A percentile compares a stretch with the other conserved stretches of the same genome.
Evolutionary conservation across 2,888 invertebrate genomes (phyloP).

Genomic region (Diloba caeruleocephala): DNA sequence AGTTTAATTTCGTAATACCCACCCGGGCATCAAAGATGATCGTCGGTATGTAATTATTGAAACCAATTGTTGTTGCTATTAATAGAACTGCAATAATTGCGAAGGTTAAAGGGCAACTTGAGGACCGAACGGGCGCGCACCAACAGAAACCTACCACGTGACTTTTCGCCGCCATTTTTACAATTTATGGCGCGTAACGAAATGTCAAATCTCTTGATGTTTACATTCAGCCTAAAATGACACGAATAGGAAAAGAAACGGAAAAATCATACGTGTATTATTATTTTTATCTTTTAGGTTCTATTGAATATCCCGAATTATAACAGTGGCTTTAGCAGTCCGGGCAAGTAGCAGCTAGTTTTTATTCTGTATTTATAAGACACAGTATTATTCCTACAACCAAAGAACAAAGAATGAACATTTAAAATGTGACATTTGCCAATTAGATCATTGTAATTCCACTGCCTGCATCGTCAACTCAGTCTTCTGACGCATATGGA

Average conservation of each 20-base stretch:
- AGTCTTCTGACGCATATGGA: conserved; percentile 17
- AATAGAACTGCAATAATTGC: conserved; percentile 78
- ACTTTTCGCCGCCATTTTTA: conserved; percentile 57
- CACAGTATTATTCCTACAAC: not conserved
- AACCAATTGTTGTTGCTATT: conserved; percentile 81
- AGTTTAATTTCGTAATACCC: conserved; percentile 50
- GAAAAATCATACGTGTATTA: not conserved
- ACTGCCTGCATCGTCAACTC: not conserved
- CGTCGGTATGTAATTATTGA: conserved; percentile 69
- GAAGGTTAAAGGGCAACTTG: conserved; percentile 82
- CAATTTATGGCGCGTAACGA: conserved; percentile 60
- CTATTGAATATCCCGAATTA: no score
- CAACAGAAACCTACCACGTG: conserved; percentile 65
- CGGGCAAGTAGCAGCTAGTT: no score
- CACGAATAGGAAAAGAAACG: not conserved
- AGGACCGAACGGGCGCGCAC: conserved; percentile 67
- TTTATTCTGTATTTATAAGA: no score
- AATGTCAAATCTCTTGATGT: conserved; percentile 41
- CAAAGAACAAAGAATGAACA: conserved; percentile 19
- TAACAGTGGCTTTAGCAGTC: no score
- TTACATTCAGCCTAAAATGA: conserved; percentile 5
- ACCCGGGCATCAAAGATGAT: conserved; percentile 58
- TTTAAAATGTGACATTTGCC: conserved; percentile 39
- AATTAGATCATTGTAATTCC: conserved; percentile 41
- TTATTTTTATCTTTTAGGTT: no score